phyloP scores from a whole-genome alignment of 2,797 vertebrate species.

The Lagocephalus sceleratus region DNA sequence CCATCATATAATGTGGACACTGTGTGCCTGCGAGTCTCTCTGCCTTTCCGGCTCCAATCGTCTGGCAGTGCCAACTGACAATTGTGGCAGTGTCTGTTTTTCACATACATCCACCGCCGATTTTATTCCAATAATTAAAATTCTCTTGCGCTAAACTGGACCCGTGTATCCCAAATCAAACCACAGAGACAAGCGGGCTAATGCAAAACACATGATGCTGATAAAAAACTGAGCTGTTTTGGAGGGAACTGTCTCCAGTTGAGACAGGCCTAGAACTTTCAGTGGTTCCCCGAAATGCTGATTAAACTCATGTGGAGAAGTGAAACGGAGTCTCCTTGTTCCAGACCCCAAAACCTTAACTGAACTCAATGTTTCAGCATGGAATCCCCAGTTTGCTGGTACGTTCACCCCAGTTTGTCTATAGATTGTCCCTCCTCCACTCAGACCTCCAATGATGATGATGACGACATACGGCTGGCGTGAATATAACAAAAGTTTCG shows the following conservation, averaged over 20 bases:
- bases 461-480: no score
- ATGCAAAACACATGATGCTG: conserved; percentile 68
- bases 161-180: conserved; percentile 62
- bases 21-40: conserved; percentile 27
- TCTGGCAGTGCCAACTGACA: conserved; percentile 52
- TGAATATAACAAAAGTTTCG: no score
- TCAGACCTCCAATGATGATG: no score
- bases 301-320: conserved; percentile 70
- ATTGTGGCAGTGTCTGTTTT: conserved; percentile 58
- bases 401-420: conserved; percentile 24
- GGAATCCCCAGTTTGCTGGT: conserved; percentile 55
- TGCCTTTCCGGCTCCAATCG: conserved; percentile 20
- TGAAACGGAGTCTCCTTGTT: conserved; percentile 52
- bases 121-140: conserved; percentile 62
- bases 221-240: conserved; percentile 54
- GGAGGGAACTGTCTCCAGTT: conserved; percentile 40
- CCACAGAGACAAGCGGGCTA: conserved; percentile 67
- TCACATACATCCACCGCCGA: conserved; percentile 59
- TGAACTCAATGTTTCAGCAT: conserved; percentile 57
- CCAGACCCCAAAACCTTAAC: conserved; percentile 67
- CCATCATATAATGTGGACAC: conserved; percentile 50
- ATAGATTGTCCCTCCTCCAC: no score
- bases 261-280: conserved; percentile 49
- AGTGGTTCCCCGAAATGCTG: conserved; percentile 64
- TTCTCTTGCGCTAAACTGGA: conserved; percentile 62